Base-by-base conservation (phyloP, 2,797 vertebrate species). In the Propithecus deckenii region DNA sequence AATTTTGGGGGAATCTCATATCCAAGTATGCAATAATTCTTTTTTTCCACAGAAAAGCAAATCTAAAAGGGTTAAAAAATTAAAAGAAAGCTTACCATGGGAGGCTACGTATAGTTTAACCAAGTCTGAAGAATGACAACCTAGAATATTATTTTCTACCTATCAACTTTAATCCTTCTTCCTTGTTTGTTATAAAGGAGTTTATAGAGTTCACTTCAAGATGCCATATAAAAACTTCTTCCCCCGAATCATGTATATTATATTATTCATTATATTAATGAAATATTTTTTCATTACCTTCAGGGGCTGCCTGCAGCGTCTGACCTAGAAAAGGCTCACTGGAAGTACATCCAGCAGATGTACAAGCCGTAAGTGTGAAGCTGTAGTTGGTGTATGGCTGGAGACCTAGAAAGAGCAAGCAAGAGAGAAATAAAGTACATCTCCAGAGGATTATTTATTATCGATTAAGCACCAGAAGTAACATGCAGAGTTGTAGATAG, bases 261-360 rank as follows among this genome's bases (percentile, higher is more conserved):
- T 55, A 90, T 97, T 97, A 65, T n/a, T 65, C 15, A n/a, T n/a
- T 18, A 65, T 65, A 65, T 65, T n/a, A 65, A 65, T 65, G 63
- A 65, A 65, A 71, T 55, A 92, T 97, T 96, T 90, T 93, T 92
- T 89, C 88, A 97, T 98, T 99, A 99, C 99, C 99, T 97, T 99
- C 97, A 97, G 99, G 99, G 95, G 98, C 98, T 97, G 99, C 99
- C 99, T 99, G 99, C 98, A 99, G 98, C 15, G 99, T 99, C 97
- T 98, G 99, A 98, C 99, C 99, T 96, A 99, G 98, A 97, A 99
- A 98, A 97, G 99, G 98, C 89, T 98, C 98, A 86, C 99, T 99
- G 90, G 99, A 98, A 98, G 98, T 96, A 97, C 99, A 99, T 75
- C 99, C 99, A 28, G 98, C 98, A 97, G 99, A 98, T 91, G 99